Conservation (phyloP, 35 echinoderm and acorn worm genomes). For the Chiridota heheva region DNA sequence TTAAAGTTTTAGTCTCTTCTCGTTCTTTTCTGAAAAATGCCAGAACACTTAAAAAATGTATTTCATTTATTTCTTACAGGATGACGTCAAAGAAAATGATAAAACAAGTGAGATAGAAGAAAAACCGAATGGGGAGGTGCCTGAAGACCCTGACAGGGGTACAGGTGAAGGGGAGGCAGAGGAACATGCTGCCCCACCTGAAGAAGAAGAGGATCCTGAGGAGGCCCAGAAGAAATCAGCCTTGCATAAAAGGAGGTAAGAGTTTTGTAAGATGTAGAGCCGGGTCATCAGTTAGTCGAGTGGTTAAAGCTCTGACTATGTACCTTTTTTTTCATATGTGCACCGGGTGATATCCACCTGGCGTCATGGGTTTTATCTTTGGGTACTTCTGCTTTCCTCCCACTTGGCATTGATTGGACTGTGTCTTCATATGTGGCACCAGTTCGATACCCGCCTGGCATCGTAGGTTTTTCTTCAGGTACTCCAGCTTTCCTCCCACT, state of each 20-base stretch:
- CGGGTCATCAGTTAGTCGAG: not conserved
- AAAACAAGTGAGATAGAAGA: not conserved
- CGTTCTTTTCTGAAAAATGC: not conserved
- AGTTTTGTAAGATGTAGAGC: not conserved
- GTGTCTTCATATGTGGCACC: too few species aligned
- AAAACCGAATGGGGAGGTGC: not conserved
- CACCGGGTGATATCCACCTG: too few species aligned
- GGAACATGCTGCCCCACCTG: constrained; percentile 21
- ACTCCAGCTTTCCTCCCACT: too few species aligned
- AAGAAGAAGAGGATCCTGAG: constrained; percentile 10
- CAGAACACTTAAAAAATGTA: too few species aligned
- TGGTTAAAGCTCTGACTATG: not conserved
- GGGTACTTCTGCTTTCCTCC: too few species aligned
- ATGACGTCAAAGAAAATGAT: constrained; percentile 23
- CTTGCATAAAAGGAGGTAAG: constrained; percentile 51
- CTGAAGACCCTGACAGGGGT: too few species aligned
- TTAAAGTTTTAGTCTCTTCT: not conserved
- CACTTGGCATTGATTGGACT: too few species aligned
- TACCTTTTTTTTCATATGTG: not conserved
- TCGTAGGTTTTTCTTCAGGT: too few species aligned
- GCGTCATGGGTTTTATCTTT: too few species aligned
- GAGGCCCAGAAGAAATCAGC: constrained; percentile 43
- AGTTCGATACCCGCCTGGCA: too few species aligned
- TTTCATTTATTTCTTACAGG: not conserved
- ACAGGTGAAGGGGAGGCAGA: not conserved